phyloP scores from a whole-genome alignment of 2,797 vertebrate genomes.

The Microcaecilia unicolor region DNA sequence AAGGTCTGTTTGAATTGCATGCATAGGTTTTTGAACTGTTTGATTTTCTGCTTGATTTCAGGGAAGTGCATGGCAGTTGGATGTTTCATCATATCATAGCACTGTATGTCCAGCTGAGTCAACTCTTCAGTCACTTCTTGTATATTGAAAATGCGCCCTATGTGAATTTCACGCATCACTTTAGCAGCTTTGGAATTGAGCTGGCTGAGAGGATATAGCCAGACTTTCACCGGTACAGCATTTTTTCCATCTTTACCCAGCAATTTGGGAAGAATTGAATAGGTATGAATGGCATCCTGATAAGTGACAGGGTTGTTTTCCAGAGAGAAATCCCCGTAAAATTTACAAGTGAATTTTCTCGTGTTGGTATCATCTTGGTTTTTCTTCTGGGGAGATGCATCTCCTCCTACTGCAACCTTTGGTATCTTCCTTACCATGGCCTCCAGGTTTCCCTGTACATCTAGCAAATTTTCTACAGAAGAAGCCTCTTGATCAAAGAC shows the following conservation, averaged over 20 bases:
- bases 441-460: not conserved
- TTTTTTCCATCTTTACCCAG: not conserved
- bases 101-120: slow-evolving; percentile 6
- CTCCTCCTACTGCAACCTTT: fast-evolving
- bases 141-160: not conserved
- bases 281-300: slow-evolving; percentile 7
- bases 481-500: not conserved
- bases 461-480: not conserved
- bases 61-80: slow-evolving; percentile 6
- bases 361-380: not conserved
- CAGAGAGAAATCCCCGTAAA: slow-evolving; percentile 6
- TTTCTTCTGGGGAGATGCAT: not conserved
- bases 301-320: slow-evolving; percentile 20
- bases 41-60: slow-evolving; percentile 17
- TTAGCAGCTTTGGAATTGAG: not conserved
- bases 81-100: slow-evolving; percentile 14
- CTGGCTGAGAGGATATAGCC: slow-evolving; percentile 27
- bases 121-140: not conserved
- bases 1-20: slow-evolving; percentile 18
- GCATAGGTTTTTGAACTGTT: slow-evolving; percentile 11
- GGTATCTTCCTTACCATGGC: not conserved
- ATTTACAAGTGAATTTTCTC: not conserved
- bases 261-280: not conserved
- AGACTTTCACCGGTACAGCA: slow-evolving; percentile 15
- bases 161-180: not conserved